Base-by-base conservation (phyloP, 1,140 invertebrate genomes). In the Andrena cerasifolii region DNA sequence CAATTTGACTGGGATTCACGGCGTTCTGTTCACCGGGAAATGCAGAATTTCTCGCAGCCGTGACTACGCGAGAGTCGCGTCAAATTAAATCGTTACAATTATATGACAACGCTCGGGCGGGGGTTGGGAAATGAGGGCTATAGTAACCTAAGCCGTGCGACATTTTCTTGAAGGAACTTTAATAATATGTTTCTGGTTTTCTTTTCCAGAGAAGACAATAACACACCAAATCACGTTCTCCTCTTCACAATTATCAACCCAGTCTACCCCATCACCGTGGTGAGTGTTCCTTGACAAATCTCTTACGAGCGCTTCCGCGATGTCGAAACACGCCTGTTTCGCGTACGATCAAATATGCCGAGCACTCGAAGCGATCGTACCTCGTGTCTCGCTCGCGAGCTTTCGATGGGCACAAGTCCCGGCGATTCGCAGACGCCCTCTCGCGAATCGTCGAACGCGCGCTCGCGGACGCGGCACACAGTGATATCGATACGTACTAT, bases 241-340 rank as follows among this genome's bases (percentile, higher is more conserved):
- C 95, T 99, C 73, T 98, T 99, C 93, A 99, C 98, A 87, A 97
- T 99, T 90, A 96, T 98, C 88, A 99, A 99, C 93, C 98, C 98
- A 78, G 97, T 98, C 88, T 99, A 99, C 93, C 98, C 98, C 67
- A 99, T 99, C 91, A 99, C 98, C 93, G 98, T 99, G 95, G 98
- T 99, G 94, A 97, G 98, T 98, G 3, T 36, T 49, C 24, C 12
- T 40, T 66, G 16, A 0, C 12, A 43, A 26, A 16, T 61, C 3
- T 40, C 36, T 40, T n/a, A n/a, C 36, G 3, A 40, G 4, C 36
- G 10, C 10, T 40, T 40, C 36, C 36, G 36, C 36, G 36, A 40
- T 40, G 43, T 58, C 63, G 12, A 26, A 18, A 31, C 21, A 4
- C 40, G 24, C 33, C 6, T 10, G 36, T 40, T 33, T 33, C 16